phyloP scores from a whole-genome alignment of 2,888 invertebrate genomes.

The Venustoraphidia nigricollis region DNA sequence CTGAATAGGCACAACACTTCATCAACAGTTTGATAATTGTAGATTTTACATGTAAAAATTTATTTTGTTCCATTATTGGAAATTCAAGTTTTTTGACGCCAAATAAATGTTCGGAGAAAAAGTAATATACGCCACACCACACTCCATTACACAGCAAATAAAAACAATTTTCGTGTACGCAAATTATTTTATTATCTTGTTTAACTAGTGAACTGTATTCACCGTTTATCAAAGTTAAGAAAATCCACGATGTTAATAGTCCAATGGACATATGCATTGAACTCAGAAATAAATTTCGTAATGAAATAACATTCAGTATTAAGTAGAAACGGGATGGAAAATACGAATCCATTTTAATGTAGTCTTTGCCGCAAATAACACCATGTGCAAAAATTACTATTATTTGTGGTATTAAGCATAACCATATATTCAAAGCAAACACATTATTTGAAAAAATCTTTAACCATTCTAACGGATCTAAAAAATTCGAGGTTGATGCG shows the following conservation, averaged over 20 bases:
- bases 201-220: constrained; percentile 31
- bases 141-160: constrained; percentile 52
- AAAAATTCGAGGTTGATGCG: constrained; percentile 40
- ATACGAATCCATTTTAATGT: constrained; percentile 42
- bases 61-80: constrained; percentile 53
- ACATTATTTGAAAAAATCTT: constrained; percentile 39
- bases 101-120: constrained; percentile 37
- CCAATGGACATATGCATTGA: constrained; percentile 46
- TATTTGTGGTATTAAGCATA: constrained; percentile 46
- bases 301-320: constrained; percentile 42
- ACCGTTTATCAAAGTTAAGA: constrained; percentile 46
- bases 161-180: constrained; percentile 49
- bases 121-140: constrained; percentile 48
- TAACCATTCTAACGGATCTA: constrained; percentile 53
- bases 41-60: constrained; percentile 48
- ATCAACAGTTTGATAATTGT: constrained; percentile 39
- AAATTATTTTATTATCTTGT: constrained; percentile 33
- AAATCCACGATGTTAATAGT: constrained; percentile 49
- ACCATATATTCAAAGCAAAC: constrained; percentile 44
- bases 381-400: constrained; percentile 52
- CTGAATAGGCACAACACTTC: constrained; percentile 38
- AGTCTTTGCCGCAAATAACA: constrained; percentile 53
- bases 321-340: constrained; percentile 50
- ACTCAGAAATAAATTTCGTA: constrained; percentile 40
- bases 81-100: constrained; percentile 42